Conservation (phyloP, 2,888 invertebrate genomes). For the Brenthis hecate region DNA sequence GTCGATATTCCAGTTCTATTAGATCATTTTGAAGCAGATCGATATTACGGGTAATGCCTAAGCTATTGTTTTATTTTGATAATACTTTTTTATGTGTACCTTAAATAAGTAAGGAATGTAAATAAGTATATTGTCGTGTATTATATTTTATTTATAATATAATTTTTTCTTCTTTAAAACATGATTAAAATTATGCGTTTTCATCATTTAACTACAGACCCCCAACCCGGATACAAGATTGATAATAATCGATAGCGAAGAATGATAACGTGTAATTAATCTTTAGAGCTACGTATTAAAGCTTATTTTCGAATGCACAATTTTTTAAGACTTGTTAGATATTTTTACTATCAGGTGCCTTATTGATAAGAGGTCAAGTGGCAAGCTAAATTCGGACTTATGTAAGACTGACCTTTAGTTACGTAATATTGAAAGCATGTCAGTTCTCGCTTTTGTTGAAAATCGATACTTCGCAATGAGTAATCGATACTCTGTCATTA, state of each 20-base stretch:
- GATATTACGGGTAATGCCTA: too few relatives aligned
- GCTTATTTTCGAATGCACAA: conserved; percentile 14
- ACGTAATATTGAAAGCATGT: conserved; percentile 30
- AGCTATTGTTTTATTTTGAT: too few relatives aligned
- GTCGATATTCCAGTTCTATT: too few relatives aligned
- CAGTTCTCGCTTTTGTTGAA: conserved; percentile 33
- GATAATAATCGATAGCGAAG: conserved; percentile 27
- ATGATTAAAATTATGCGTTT: not conserved
- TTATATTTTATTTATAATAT: too few relatives aligned
- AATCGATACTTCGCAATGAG: conserved; percentile 15
- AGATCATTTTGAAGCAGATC: too few relatives aligned
- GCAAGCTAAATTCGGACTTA: conserved; percentile 34
- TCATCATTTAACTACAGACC: conserved; percentile 2
- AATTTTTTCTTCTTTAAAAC: too few relatives aligned
- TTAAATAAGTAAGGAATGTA: too few relatives aligned
- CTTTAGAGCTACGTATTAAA: conserved; percentile 5
- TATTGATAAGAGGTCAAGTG: conserved; percentile 36
- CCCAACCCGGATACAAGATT: conserved; percentile 21
- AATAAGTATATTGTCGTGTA: too few relatives aligned
- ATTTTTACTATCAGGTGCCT: conserved; percentile 28
- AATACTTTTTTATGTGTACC: too few relatives aligned
- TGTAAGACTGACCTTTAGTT: conserved; percentile 36
- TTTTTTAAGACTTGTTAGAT: conserved; percentile 8
- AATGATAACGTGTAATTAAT: not conserved
- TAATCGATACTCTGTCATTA: conserved; percentile 19